phyloP scores from a whole-genome alignment of 2,113 vertebrate genomes.

The Osmerus eperlanus region DNA sequence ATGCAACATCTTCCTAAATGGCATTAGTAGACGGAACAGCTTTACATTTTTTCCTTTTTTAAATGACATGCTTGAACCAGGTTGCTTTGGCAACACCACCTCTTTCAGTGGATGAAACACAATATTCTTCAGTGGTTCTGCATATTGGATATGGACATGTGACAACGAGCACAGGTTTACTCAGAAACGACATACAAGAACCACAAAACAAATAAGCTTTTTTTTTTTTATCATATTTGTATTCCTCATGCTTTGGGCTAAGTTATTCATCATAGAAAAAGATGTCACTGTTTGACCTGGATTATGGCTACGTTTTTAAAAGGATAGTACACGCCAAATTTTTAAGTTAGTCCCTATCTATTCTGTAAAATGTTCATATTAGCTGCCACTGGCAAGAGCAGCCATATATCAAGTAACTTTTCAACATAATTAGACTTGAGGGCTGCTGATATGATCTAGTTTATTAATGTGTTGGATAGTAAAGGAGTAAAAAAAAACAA shows the following conservation, averaged over 20 bases:
- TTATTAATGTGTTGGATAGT: too few species aligned
- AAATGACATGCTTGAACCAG: neutral
- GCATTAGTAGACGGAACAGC: too few species aligned
- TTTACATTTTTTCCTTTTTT: too few species aligned
- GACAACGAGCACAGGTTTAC: constrained; percentile 37
- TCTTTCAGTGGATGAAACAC: neutral
- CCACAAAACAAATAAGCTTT: neutral
- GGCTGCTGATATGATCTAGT: too few species aligned
- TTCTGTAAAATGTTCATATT: neutral
- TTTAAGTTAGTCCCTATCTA: neutral
- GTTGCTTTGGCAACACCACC: constrained; percentile 2
- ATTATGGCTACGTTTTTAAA: constrained; percentile 4
- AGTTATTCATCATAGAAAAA: constrained; percentile 20
- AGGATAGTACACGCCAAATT: neutral
- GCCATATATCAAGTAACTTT: neutral
- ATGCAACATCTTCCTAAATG: neutral
- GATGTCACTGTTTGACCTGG: neutral
- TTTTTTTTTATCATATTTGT: neutral
- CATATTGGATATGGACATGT: neutral
- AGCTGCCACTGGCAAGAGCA: too few species aligned
- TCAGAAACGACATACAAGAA: constrained; percentile 1
- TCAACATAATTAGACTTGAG: neutral
- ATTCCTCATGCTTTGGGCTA: constrained; percentile 29
- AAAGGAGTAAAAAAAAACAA: too few species aligned
- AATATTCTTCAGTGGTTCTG: neutral